Base-by-base conservation (phyloP, 1,140 invertebrate species). In the Sycophaga agraensis region DNA sequence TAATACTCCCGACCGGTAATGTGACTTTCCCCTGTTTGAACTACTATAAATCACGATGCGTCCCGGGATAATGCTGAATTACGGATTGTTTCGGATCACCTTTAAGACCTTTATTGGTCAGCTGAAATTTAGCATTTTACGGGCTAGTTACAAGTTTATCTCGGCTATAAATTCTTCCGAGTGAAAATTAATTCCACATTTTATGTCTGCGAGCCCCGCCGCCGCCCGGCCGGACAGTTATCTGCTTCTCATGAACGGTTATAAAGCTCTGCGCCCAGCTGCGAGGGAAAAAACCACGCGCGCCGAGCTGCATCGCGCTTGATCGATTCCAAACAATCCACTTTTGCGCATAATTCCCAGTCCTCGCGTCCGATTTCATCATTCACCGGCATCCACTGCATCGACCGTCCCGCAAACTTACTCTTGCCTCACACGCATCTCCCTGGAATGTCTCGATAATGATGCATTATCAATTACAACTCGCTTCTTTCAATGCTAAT, bases 91-190 rank as follows among this genome's bases (percentile, higher is more conserved):
- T 59, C 46, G 48, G 26, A 51, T 50, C 46, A 51, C 17, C 35
- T 43, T 59, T 42, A 59, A 59, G 57, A 59, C 57, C 48, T 59
- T 51, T 59, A 59, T 59, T 59, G 57, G 57, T 59, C 57, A 59
- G 35, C 16, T 42, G 57, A 59, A 59, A 59, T 59, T 59, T 59
- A 59, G 48, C 48, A 59, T 59, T 59, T 59, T 51, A 59, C 37
- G 37, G 9, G 34, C 2, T 58, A 40, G 34, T 39, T 40, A 48
- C 45, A 40, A 49, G 21, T 58, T 49, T 58, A 58, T 49, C 43
- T 31, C 34, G 21, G 57, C 48, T 22, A 59, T 59, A 59, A 59
- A 59, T 51, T 59, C 26, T 22, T 42, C 22, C 11, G n/a, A 42
- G 35, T 35, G 48, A 51, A 42, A 51, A 59, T 59, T 40, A 59